These are phyloP conservation scores for Neotoxoptera formosana DNA, from an alignment of 1,140 invertebrate genomes.

Conservation along the genomic window DNA sequence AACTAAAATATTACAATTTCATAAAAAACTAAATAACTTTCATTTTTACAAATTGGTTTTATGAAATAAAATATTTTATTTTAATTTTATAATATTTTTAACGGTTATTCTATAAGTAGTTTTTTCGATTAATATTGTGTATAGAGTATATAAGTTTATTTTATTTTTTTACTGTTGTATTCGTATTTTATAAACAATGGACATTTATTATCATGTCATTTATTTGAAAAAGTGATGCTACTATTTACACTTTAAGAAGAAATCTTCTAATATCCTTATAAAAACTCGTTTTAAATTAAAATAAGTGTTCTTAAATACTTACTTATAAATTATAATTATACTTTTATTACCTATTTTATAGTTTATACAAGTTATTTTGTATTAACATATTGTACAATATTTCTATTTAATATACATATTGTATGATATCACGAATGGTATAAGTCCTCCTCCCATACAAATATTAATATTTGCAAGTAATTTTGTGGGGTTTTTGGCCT, in stretches of 20 bases:
- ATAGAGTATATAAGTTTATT: too few relatives aligned
- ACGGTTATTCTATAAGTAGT: too few relatives aligned
- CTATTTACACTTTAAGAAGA: neutral
- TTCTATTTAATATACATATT: neutral
- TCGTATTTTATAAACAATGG: neutral
- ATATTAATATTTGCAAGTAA: neutral
- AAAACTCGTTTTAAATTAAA: neutral
- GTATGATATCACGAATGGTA: neutral
- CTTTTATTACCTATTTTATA: too few relatives aligned
- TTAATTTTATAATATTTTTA: too few relatives aligned
- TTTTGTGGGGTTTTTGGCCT: neutral
- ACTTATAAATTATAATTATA: too few relatives aligned
- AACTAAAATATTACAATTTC: too few relatives aligned
- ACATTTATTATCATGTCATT: neutral
- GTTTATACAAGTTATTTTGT: neutral
- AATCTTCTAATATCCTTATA: neutral
- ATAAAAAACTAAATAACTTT: too few relatives aligned
- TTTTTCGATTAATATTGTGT: too few relatives aligned
- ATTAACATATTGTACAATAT: neutral
- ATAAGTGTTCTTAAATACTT: neutral
- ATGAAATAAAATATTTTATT: too few relatives aligned
- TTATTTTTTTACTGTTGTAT: too few relatives aligned
- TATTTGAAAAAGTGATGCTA: neutral
- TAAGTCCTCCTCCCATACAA: neutral
- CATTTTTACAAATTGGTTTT: too few relatives aligned